Conservation (phyloP, 1,140 invertebrate species). For the Papilio polyxenes region DNA sequence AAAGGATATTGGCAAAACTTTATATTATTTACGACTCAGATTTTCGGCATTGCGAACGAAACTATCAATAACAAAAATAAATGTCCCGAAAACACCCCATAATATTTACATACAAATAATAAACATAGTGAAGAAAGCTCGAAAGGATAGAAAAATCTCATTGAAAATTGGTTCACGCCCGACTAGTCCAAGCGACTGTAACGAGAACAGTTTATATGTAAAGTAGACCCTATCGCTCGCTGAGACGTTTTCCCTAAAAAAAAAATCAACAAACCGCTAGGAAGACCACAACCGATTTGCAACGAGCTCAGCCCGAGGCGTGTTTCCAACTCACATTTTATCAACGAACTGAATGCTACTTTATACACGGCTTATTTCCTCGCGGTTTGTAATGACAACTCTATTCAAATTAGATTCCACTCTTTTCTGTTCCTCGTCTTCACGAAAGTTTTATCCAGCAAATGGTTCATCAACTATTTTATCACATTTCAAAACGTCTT, state of each 20-base stretch:
- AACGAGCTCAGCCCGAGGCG: slow-evolving; percentile 37
- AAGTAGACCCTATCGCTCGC: slow-evolving; percentile 49
- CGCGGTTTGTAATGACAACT: slow-evolving; percentile 22
- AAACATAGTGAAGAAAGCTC: slow-evolving; percentile 44
- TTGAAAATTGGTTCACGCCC: slow-evolving; percentile 60
- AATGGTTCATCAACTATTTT: neutral
- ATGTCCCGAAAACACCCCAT: slow-evolving; percentile 38
- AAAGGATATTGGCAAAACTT: slow-evolving; percentile 16
- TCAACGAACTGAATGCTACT: slow-evolving; percentile 32
- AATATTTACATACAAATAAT: slow-evolving; percentile 50
- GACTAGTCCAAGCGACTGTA: slow-evolving; percentile 57
- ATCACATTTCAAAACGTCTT: neutral
- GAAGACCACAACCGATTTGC: slow-evolving; percentile 39
- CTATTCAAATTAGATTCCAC: slow-evolving; percentile 20
- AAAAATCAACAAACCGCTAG: slow-evolving; percentile 58
- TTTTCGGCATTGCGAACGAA: slow-evolving; percentile 29
- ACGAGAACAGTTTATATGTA: slow-evolving; percentile 59
- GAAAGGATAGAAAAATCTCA: slow-evolving; percentile 46
- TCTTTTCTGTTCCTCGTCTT: neutral
- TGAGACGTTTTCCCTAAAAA: slow-evolving; percentile 46
- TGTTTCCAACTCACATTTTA: slow-evolving; percentile 29
- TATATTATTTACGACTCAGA: slow-evolving; percentile 22
- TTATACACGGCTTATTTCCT: slow-evolving; percentile 22
- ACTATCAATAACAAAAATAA: slow-evolving; percentile 40
- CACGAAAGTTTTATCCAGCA: neutral